Evolutionary conservation across 1,140 invertebrate species (phyloP).

Genomic region (Cephus cinctus): DNA sequence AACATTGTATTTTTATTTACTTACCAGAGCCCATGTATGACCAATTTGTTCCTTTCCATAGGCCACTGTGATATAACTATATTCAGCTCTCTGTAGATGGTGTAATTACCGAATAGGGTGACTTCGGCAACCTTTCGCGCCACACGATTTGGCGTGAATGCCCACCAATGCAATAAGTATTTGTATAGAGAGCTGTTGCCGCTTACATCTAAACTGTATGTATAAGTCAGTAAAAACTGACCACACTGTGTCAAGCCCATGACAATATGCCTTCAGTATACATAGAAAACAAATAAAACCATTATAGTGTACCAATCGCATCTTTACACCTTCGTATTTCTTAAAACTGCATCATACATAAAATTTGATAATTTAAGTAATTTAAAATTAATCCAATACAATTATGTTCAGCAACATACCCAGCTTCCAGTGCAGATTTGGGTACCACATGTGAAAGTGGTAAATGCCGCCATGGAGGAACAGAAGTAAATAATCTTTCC

Average conservation of each 20-base stretch:
- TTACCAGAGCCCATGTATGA: slow-evolving; percentile 70
- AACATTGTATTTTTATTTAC: slow-evolving; percentile 13
- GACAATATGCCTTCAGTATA: slow-evolving; percentile 71
- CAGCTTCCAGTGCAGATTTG: slow-evolving; percentile 51
- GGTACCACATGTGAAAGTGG: slow-evolving; percentile 46
- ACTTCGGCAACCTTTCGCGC: slow-evolving; percentile 68
- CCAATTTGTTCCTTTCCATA: slow-evolving; percentile 62
- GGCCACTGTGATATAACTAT: slow-evolving; percentile 73
- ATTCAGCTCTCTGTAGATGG: slow-evolving; percentile 61
- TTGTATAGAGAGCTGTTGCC: slow-evolving; percentile 52
- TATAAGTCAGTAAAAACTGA: slow-evolving; percentile 88
- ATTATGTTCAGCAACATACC: slow-evolving; percentile 31
- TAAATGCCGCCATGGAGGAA: slow-evolving; percentile 50
- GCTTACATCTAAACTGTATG: slow-evolving; percentile 61
- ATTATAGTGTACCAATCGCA: too few relatives aligned
- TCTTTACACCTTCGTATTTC: too few relatives aligned
- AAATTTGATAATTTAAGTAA: slow-evolving; percentile 1
- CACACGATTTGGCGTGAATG: slow-evolving; percentile 62
- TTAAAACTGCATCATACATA: too few relatives aligned
- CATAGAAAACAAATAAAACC: slow-evolving; percentile 42
- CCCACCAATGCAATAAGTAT: slow-evolving; percentile 73
- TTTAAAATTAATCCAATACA: background rate
- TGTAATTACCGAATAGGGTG: slow-evolving; percentile 67
- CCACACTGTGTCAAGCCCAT: slow-evolving; percentile 93
- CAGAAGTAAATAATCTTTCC: slow-evolving; percentile 49